These are phyloP conservation scores for Piprites chloris DNA, from an alignment of 2,113 vertebrate species.

Conservation along the genomic window DNA sequence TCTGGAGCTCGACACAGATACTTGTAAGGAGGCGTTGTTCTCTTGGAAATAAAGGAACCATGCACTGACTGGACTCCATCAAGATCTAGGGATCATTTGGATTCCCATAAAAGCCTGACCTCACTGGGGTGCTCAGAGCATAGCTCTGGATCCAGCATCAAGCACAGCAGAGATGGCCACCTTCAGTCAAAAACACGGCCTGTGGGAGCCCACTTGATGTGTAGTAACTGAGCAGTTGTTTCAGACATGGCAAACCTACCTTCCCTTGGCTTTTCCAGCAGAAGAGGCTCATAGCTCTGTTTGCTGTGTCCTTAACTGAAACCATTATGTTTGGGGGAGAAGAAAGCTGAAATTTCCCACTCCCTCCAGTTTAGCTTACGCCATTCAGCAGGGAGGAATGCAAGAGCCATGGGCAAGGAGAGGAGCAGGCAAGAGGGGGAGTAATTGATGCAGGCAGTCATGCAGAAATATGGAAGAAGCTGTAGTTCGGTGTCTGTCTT, in stretches of 20 bases:
- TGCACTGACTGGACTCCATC: not conserved
- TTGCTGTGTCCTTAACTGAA: not conserved
- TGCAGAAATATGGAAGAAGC: not conserved
- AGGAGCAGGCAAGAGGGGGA: not conserved
- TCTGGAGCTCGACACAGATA: not conserved
- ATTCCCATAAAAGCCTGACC: not conserved
- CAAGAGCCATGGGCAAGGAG: not conserved
- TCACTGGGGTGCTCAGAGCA: not conserved
- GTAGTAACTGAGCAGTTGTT: not conserved
- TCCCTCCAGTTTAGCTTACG: not conserved
- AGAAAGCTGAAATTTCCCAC: not conserved
- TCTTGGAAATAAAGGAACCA: not conserved
- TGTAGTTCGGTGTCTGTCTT: not conserved
- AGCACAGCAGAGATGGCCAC: not conserved
- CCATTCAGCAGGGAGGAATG: not conserved
- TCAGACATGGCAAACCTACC: not conserved
- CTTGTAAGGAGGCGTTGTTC: not conserved
- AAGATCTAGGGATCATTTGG: not conserved
- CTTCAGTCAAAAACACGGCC: not conserved
- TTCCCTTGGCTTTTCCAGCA: not conserved
- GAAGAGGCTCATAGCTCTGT: not conserved
- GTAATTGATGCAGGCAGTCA: not conserved
- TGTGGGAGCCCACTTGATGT: not conserved
- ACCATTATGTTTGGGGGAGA: not conserved
- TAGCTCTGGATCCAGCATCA: not conserved